Conservation (phyloP, 2,797 vertebrate genomes). For the Gymnodraco acuticeps region DNA sequence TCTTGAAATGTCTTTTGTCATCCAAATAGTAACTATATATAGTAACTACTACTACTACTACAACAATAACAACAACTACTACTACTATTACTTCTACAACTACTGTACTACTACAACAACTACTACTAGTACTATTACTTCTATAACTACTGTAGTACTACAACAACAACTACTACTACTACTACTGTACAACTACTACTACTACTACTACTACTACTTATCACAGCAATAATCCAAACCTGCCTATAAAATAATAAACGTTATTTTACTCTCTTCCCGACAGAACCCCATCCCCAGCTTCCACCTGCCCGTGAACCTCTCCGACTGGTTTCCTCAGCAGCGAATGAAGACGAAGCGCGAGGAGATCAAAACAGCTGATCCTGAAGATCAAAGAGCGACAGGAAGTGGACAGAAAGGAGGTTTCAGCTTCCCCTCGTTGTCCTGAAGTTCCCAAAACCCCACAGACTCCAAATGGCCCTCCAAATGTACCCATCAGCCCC, state of each 20-base stretch:
- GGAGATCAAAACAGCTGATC: slow-evolving; percentile 93
- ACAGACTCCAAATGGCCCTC: slow-evolving; percentile 73
- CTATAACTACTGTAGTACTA: no score
- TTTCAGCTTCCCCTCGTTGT: slow-evolving; percentile 29
- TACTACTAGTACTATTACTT: no score
- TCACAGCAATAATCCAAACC: background rate
- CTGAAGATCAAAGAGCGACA: slow-evolving; percentile 91
- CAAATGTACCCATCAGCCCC: slow-evolving; percentile 76
- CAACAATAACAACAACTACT: no score
- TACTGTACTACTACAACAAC: no score
- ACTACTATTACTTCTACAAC: no score
- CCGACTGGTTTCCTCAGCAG: slow-evolving; percentile 95
- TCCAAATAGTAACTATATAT: no score
- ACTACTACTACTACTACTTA: no score
- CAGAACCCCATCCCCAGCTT: slow-evolving; percentile 94
- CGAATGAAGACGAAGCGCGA: slow-evolving; percentile 97
- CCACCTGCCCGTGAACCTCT: slow-evolving; percentile 93
- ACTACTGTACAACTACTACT: no score
- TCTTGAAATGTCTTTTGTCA: background rate
- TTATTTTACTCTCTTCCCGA: background rate
- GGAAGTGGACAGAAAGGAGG: slow-evolving; percentile 84
- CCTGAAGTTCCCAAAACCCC: slow-evolving; percentile 82
- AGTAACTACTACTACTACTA: no score
- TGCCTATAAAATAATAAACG: background rate
- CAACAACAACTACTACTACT: no score